phyloP scores from a whole-genome alignment of 2,888 invertebrate species.

The Trachelus tabidus region DNA sequence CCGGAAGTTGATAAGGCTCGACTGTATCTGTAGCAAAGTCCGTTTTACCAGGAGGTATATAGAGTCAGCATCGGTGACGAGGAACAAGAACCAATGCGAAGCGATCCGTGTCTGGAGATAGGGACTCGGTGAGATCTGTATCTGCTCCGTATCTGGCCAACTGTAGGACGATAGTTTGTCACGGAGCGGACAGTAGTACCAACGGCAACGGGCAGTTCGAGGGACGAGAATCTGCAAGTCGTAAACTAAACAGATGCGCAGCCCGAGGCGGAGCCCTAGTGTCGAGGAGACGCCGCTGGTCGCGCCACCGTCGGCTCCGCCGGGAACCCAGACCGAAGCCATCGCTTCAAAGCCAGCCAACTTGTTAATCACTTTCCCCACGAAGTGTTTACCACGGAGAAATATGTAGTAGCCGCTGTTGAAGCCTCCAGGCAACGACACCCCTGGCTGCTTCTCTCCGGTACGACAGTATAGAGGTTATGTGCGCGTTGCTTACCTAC shows the following conservation, averaged over 20 bases:
- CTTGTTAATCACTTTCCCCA: slow-evolving; percentile 46
- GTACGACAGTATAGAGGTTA: background rate
- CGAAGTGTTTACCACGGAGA: slow-evolving; percentile 44
- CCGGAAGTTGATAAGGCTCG: background rate
- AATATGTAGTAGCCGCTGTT: slow-evolving; percentile 30
- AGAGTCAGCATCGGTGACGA: background rate
- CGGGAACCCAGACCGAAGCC: slow-evolving; percentile 9
- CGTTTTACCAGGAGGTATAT: background rate
- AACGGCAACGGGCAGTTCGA: slow-evolving; percentile 1
- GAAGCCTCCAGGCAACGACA: background rate
- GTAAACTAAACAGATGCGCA: slow-evolving; percentile 28
- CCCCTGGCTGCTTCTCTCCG: background rate
- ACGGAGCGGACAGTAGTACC: background rate
- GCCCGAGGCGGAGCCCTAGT: slow-evolving; percentile 19
- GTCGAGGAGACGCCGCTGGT: slow-evolving; percentile 23
- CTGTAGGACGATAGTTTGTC: background rate
- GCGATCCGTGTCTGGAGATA: background rate
- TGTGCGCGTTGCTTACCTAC: background rate
- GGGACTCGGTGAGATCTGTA: background rate
- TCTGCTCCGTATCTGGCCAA: background rate
- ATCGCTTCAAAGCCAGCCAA: slow-evolving; percentile 22
- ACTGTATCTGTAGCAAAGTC: background rate
- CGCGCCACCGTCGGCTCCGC: background rate
- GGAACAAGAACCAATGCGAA: background rate
- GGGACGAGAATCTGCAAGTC: slow-evolving; percentile 20